A percentile compares a stretch with the other conserved stretches of the same genome.
Evolutionary conservation across 1,140 invertebrate species (phyloP).

Genomic region (Monochamus saltuarius): DNA sequence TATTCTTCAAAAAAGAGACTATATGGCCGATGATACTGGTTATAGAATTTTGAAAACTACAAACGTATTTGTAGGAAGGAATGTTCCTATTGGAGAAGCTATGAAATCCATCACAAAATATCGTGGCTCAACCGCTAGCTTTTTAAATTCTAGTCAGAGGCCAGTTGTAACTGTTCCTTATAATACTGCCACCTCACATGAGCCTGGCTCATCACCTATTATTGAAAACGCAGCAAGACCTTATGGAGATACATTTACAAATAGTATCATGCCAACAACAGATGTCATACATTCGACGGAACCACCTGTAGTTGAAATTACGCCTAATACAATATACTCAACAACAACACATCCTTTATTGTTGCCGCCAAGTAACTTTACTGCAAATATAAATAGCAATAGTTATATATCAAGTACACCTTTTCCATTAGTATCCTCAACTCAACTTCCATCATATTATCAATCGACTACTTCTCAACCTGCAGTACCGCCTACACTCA

Average conservation of each 20-base stretch:
- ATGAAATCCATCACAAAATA: constrained; percentile 69
- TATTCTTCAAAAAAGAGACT: constrained; percentile 78
- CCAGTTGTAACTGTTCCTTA: constrained; percentile 19
- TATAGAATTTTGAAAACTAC: constrained; percentile 80
- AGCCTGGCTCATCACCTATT: background rate
- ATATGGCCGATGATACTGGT: constrained; percentile 78
- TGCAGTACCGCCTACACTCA: background rate
- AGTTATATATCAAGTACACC: constrained; percentile 2
- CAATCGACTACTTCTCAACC: constrained; percentile 9
- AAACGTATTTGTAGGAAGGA: constrained; percentile 73
- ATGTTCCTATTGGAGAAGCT: constrained; percentile 67
- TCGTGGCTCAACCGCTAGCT: constrained; percentile 63
- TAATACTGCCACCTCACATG: constrained; percentile 3
- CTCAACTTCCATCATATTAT: constrained; percentile 2
- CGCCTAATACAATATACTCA: constrained; percentile 18
- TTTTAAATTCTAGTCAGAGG: constrained; percentile 37
- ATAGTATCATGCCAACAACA: constrained; percentile 36
- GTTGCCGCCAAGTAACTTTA: constrained; percentile 5
- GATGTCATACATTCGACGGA: constrained; percentile 13
- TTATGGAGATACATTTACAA: constrained; percentile 34
- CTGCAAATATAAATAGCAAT: background rate
- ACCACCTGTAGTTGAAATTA: constrained; percentile 32
- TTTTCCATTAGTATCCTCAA: constrained; percentile 15
- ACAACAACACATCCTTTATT: constrained; percentile 6
- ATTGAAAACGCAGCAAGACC: background rate